Base-by-base conservation (phyloP, 2,113 vertebrate species). In the Puffinus mauretanicus region DNA sequence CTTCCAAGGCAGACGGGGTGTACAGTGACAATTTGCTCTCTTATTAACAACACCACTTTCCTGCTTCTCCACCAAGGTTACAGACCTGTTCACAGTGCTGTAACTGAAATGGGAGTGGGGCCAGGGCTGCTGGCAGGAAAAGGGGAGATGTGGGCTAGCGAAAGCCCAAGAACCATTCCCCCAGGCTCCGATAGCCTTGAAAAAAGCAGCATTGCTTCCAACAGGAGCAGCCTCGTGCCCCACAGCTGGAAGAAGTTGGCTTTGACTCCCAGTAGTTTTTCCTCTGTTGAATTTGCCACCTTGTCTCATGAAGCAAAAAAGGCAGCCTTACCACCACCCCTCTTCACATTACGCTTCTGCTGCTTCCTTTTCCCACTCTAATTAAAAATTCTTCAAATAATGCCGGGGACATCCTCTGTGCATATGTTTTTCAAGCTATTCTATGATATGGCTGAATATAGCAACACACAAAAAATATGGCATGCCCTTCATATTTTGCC, bases 111-210 rank as follows among this genome's bases (percentile, higher is more conserved):
- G 93, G 95, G 94, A 96, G 57, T 2, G 0, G 27, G 90, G 93
- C 96, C 96, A 97, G 93, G 66, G 61, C 75, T 95, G 93, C 94
- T 96, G 94, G 95, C 96, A 96, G 84, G 30, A 32, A 44, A 54
- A 92, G 22, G 81, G 78, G 62, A 95, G 82, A 95, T 80, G 36
- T 80, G 87, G 94, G 49, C 87, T 93, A 91, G 54, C 0, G 0
- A 91, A 82, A 96, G 90, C 84, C 82, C 90, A 91, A 86, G 75
- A 96, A 91, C 49, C 25, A 52, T 85, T 84, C 58, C 94, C 85
- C 19, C 78, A 82, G 96, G 95, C 87, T 87, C 54, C 2, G 0
- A 3, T 61, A 88, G 94, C 93, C 94, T 95, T 93, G 84, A 77
- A 94, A 96, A 96, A 96, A 61, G 25, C 92, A 95, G 54, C 69